A percentile compares a stretch with the other conserved stretches of the same genome.
Conservation (phyloP, 1,140 invertebrate species). For the Musca domestica region DNA sequence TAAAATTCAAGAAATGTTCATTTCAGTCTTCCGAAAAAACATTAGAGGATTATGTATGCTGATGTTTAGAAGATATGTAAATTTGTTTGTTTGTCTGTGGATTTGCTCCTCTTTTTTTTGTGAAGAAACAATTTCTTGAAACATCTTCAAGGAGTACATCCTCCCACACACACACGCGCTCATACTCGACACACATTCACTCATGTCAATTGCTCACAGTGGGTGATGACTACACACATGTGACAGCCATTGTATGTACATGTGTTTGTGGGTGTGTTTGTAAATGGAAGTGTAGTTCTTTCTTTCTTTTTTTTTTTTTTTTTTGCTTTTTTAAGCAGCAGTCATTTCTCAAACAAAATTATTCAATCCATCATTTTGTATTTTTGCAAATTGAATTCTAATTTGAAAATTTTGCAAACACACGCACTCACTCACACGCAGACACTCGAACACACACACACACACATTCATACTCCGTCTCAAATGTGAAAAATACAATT, state of each 20-base stretch:
- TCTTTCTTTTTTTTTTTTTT: background rate
- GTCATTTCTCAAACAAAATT: conserved; percentile 46
- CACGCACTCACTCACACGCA: too few relatives aligned
- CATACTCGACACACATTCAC: background rate
- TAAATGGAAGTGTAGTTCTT: background rate
- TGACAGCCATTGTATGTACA: background rate
- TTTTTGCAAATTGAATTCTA: conserved; percentile 29
- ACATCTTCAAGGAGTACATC: background rate
- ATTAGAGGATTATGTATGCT: too few relatives aligned
- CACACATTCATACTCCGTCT: too few relatives aligned
- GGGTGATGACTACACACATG: background rate
- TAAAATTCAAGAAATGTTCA: too few relatives aligned
- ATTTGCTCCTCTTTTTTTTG: background rate
- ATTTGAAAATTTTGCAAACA: conserved; percentile 18
- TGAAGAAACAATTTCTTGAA: background rate
- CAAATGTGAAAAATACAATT: background rate
- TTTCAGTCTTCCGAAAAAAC: too few relatives aligned
- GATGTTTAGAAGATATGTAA: too few relatives aligned
- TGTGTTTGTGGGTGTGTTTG: background rate
- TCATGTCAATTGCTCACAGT: background rate
- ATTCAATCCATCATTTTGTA: conserved; percentile 52
- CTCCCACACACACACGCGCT: background rate
- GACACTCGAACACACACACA: too few relatives aligned
- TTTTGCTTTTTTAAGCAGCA: conserved; percentile 28
- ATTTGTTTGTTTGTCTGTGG: too few relatives aligned